Base-by-base conservation (phyloP, 2,113 vertebrate species). In the Ailuropoda melanoleuca region DNA sequence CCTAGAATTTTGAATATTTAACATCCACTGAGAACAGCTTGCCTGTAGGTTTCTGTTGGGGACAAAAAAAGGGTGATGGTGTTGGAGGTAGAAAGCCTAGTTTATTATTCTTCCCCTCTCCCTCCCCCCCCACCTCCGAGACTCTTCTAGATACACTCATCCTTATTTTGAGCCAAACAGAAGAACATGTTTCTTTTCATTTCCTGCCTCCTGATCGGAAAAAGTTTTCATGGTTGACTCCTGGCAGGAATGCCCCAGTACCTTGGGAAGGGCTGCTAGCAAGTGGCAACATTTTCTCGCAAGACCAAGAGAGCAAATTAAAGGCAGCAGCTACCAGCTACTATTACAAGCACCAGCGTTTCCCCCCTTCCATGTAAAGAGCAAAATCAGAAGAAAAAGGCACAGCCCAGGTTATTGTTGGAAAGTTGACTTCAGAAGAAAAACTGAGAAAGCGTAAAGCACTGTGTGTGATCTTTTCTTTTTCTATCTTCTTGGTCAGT, bases 141-240 rank as follows among this genome's bases (percentile, higher is more conserved):
- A 58, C 34, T 84, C 50, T 90, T 66, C 46, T 68, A 60, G 75
- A 88, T 64, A 93, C 75, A 83, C 34, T 89, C 31, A 7, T 97
- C 81, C 55, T 97, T 95, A 85, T 75, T 96, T 88, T 88, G 75
- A 94, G 56, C 72, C 81, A 68, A 90, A 97, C 46, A 24, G 74
- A 91, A 95, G 62, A 81, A 93, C 34, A 84, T 34, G 23, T 85
- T 97, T 94, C 75, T 95, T 77, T 95, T 85, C 31, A 88, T 62
- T 96, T 94, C 70, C 68, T 95, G 21, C 23, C 74, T 31, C 43
- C 43, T 80, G 56, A 77, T 53, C 18, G 37, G 39, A 84, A 50
- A 81, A 94, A 66, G 43, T 94, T 90, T 82, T 43, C 85, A 43
- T 31, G 77, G 74, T 84, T 26, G 19, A 55, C 7, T 55, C 66